Evolutionary conservation across 2,113 vertebrate species (phyloP).

Genomic region (Apeltes quadracus): DNA sequence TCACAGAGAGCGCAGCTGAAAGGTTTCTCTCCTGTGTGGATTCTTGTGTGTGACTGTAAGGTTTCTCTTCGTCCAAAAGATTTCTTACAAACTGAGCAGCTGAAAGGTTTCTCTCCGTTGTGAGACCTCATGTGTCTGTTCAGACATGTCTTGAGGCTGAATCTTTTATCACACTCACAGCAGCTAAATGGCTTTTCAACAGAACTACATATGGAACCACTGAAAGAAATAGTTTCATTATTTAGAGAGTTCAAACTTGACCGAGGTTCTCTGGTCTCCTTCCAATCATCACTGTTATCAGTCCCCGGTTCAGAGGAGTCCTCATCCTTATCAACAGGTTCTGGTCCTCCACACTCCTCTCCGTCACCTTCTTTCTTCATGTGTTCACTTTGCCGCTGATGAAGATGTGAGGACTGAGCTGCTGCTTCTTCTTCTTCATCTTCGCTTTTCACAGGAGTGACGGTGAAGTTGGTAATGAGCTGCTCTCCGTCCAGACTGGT

Average conservation of each 20-base stretch:
- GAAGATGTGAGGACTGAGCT: background rate
- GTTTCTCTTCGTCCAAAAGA: background rate
- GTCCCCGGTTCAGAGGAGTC: background rate
- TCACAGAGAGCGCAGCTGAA: no score
- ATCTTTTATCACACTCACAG: constrained; percentile 18
- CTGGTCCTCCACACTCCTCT: constrained; percentile 11
- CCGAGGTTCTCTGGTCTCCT: background rate
- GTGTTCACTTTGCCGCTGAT: background rate
- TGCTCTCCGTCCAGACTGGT: background rate
- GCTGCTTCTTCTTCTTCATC: constrained; percentile 7
- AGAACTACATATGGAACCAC: background rate
- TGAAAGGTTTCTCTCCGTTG: constrained; percentile 34
- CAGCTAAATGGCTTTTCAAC: constrained; percentile 7
- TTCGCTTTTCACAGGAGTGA: constrained; percentile 17
- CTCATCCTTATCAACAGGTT: background rate
- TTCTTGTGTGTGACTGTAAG: constrained; percentile 36
- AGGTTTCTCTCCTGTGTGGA: no score
- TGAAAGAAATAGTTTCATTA: background rate
- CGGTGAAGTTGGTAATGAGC: no score
- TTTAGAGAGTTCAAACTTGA: background rate
- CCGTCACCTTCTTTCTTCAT: background rate
- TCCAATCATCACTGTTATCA: constrained; percentile 8
- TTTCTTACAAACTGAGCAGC: constrained; percentile 18
- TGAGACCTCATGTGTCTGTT: constrained; percentile 29
- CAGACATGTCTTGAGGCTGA: constrained; percentile 10